Evolutionary conservation across 2,113 vertebrate genomes (phyloP).

Genomic region (Perca schrenkii): DNA sequence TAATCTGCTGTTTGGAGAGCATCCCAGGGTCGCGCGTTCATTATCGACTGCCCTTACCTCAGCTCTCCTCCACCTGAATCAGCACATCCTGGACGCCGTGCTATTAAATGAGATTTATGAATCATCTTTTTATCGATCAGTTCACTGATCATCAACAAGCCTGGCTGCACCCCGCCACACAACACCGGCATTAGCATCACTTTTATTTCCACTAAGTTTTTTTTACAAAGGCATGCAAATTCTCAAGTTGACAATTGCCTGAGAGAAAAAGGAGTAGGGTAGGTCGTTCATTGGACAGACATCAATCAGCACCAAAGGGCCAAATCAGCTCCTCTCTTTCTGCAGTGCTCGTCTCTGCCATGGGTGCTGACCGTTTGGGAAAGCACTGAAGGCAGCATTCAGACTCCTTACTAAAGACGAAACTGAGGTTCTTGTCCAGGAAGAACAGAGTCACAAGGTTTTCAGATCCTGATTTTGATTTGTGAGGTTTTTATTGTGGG

Average conservation of each 20-base stretch:
- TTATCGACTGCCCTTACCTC: constrained; percentile 47
- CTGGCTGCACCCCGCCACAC: neutral
- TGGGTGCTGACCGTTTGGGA: neutral
- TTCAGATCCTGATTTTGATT: neutral
- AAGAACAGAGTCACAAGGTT: neutral
- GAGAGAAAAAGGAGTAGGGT: neutral
- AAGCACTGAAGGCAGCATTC: neutral
- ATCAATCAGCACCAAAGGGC: neutral
- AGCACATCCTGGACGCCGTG: constrained; percentile 52
- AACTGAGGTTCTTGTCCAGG: neutral
- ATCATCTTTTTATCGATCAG: constrained; percentile 58
- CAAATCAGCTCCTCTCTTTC: neutral
- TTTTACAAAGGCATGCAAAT: constrained; percentile 21
- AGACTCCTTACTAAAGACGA: neutral
- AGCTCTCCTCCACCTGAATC: constrained; percentile 48
- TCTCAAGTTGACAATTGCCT: constrained; percentile 1
- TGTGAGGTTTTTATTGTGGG: no score
- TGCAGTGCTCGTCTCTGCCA: constrained; percentile 14
- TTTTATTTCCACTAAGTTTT: neutral
- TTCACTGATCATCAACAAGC: constrained; percentile 20
- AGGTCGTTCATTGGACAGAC: neutral
- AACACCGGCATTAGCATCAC: neutral
- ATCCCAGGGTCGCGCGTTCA: constrained; percentile 29
- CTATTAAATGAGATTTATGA: constrained; percentile 65
- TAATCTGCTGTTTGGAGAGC: constrained; percentile 49